These are phyloP conservation scores for Oedothorax gibbosus DNA, from an alignment of 1,140 invertebrate genomes.

Conservation along the genomic window DNA sequence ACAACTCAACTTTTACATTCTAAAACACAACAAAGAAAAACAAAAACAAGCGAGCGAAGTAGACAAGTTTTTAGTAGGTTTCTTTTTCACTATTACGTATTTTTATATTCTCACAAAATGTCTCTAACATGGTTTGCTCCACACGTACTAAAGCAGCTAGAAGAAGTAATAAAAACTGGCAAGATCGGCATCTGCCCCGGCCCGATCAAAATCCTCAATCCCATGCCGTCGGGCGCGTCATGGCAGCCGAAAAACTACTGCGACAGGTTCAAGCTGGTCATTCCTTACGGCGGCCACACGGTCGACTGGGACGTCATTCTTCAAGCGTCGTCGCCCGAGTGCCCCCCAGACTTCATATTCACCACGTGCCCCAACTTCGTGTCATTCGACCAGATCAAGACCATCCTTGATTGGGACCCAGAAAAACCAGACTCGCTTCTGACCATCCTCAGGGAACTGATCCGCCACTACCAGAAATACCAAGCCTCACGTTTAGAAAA, in stretches of 20 bases:
- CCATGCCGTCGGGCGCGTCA: conserved; percentile 23
- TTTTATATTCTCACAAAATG: conserved; percentile 7
- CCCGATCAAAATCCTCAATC: conserved; percentile 43
- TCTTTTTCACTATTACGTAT: not conserved
- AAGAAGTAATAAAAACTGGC: conserved; percentile 56
- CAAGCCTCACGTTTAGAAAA: conserved; percentile 64
- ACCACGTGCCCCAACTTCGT: conserved; percentile 61
- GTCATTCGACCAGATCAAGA: conserved; percentile 54
- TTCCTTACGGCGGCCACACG: conserved; percentile 67
- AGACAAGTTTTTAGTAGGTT: not conserved
- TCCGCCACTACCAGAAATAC: conserved; percentile 64
- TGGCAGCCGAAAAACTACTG: conserved; percentile 43
- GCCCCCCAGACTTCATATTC: conserved; percentile 69
- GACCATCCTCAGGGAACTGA: conserved; percentile 65
- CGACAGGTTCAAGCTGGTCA: conserved; percentile 67
- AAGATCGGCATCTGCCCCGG: conserved; percentile 60
- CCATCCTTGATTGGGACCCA: conserved; percentile 65
- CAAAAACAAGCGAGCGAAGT: too few species aligned
- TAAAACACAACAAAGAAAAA: too few species aligned
- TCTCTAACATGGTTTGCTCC: conserved; percentile 50
- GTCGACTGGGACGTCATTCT: conserved; percentile 69
- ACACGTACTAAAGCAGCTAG: conserved; percentile 43
- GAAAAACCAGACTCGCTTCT: conserved; percentile 63
- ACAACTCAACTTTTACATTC: too few species aligned
- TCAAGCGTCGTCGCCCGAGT: conserved; percentile 65